Evolutionary conservation across 2,113 vertebrate genomes (phyloP).

Genomic region (Plestiodon gilberti): DNA sequence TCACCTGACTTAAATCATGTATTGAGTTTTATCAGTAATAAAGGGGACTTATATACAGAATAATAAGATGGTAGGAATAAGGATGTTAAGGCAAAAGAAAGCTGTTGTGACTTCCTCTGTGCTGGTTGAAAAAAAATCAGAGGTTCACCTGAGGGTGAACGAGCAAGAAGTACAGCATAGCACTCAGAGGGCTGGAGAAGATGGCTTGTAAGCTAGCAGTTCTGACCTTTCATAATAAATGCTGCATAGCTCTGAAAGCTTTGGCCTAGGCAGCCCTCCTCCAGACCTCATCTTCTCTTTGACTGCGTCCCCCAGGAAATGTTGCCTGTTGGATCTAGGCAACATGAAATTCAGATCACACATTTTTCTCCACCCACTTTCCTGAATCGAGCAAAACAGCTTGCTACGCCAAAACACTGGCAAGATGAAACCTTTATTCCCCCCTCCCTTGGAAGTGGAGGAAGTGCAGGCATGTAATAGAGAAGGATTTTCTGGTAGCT

Average conservation of each 20-base stretch:
- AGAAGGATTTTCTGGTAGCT: no score
- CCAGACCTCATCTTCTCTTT: not conserved
- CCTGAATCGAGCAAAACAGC: not conserved
- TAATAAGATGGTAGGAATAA: not conserved
- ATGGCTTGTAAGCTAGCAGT: not conserved
- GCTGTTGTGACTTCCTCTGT: not conserved
- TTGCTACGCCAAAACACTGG: not conserved
- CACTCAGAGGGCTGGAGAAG: not conserved
- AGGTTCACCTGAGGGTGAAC: no score
- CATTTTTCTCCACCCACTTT: not conserved
- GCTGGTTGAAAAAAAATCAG: not conserved
- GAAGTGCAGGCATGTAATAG: no score
- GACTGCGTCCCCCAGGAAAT: not conserved
- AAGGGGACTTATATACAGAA: not conserved
- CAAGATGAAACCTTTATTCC: not conserved
- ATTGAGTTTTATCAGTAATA: no score
- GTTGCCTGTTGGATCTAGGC: not conserved
- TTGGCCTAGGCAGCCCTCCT: not conserved
- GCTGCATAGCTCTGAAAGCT: not conserved
- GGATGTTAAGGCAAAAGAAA: not conserved
- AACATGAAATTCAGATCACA: not conserved
- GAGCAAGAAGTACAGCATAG: no score
- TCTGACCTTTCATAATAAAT: not conserved
- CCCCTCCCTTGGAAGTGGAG: no score
- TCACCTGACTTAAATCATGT: no score